These are phyloP conservation scores for Helostoma temminkii DNA, from an alignment of 2,797 vertebrate species.

Conservation along the genomic window DNA sequence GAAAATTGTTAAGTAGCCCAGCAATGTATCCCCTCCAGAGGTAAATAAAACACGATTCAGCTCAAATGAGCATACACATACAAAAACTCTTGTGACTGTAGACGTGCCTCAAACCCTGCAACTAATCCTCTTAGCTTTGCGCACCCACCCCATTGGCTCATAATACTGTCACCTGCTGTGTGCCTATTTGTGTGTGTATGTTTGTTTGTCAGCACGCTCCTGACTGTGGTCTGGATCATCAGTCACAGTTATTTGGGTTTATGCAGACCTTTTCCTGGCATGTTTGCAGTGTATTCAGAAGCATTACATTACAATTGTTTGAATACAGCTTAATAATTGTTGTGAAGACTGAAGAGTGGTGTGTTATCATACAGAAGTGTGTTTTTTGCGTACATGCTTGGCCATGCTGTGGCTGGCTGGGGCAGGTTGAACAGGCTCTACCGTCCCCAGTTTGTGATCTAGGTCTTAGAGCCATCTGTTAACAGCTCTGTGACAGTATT, in stretches of 20 bases:
- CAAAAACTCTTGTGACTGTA: slow-evolving; percentile 53
- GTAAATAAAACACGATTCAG: slow-evolving; percentile 31
- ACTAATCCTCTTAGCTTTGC: slow-evolving; percentile 76
- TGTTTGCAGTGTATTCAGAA: slow-evolving; percentile 11
- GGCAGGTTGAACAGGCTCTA: slow-evolving; percentile 62
- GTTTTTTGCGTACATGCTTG: slow-evolving; percentile 10
- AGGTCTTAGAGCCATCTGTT: slow-evolving; percentile 75
- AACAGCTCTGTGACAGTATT: slow-evolving; percentile 50
- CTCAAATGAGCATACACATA: slow-evolving; percentile 30
- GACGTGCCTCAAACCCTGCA: slow-evolving; percentile 61
- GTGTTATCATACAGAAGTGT: background rate
- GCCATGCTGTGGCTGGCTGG: slow-evolving; percentile 37
- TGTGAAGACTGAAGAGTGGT: slow-evolving; percentile 2
- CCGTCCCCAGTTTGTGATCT: slow-evolving; percentile 66
- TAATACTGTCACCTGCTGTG: slow-evolving; percentile 69
- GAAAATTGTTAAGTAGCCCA: background rate
- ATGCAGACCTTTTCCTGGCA: slow-evolving; percentile 10
- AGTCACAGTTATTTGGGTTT: slow-evolving; percentile 26
- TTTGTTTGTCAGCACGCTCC: slow-evolving; percentile 37
- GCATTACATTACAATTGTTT: slow-evolving; percentile 27
- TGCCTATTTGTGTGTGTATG: slow-evolving; percentile 50
- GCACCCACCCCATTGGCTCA: slow-evolving; percentile 59
- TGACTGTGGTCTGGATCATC: slow-evolving; percentile 29
- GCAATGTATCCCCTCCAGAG: background rate
- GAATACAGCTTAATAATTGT: slow-evolving; percentile 3